A percentile compares a stretch with the other conserved stretches of the same genome.
These are phyloP conservation scores for Papilio xuthus DNA, from an alignment of 1,140 invertebrate species.

Conservation along the genomic window DNA sequence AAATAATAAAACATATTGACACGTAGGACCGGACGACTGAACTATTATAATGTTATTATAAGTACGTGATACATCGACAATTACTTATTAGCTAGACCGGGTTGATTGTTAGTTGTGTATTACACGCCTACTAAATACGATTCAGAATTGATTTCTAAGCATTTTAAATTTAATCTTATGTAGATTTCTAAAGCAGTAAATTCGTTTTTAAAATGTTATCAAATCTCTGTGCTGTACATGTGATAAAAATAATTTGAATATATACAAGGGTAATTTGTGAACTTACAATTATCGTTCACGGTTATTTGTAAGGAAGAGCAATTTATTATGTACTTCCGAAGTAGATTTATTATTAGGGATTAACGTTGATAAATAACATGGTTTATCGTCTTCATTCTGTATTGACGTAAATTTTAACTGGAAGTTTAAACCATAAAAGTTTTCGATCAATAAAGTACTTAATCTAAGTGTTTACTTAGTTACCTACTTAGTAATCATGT, in stretches of 20 bases:
- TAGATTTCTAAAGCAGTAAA: neutral
- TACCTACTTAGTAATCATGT: neutral
- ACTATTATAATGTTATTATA: slow-evolving; percentile 7
- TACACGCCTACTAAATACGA: neutral
- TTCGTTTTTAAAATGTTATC: neutral
- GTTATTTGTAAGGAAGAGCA: slow-evolving; percentile 18
- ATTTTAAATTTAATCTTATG: neutral
- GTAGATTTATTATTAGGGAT: slow-evolving; percentile 27
- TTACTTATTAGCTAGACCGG: slow-evolving; percentile 1
- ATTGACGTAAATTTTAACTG: neutral
- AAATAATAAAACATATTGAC: slow-evolving; percentile 62
- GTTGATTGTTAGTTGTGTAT: neutral
- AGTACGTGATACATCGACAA: slow-evolving; percentile 20
- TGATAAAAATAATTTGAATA: neutral
- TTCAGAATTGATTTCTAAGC: neutral
- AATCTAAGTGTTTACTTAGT: neutral
- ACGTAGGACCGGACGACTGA: slow-evolving; percentile 40
- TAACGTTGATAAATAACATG: neutral
- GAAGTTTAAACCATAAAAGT: neutral
- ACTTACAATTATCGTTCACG: slow-evolving; percentile 24
- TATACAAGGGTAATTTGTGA: neutral
- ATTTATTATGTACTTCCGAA: slow-evolving; percentile 21
- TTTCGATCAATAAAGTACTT: neutral
- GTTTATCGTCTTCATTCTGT: neutral
- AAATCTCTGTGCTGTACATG: neutral